Evolutionary conservation across 2,888 invertebrate genomes (phyloP).

Genomic region (Conops quadrifasciatus): DNA sequence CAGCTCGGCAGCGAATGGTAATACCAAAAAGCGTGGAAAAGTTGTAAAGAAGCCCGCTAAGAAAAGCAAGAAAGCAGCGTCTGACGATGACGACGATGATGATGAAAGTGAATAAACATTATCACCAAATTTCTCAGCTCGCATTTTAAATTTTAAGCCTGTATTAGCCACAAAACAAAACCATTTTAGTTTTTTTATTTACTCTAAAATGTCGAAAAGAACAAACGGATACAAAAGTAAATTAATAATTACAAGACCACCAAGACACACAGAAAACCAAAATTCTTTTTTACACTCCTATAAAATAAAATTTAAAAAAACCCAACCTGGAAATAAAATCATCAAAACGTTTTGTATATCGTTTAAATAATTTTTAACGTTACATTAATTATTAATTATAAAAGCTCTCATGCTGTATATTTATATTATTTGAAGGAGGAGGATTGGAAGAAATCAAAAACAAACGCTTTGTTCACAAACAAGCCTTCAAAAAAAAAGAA

Average conservation of each 20-base stretch:
- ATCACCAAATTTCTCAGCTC: conserved; percentile 2
- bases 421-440: background rate
- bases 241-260: conserved; percentile 5
- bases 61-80: conserved; percentile 71
- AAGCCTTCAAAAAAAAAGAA: background rate
- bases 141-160: conserved; percentile 23
- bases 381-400: conserved; percentile 36
- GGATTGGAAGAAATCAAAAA: background rate
- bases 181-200: conserved; percentile 18
- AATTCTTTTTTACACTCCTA: conserved; percentile 31
- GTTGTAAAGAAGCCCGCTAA: conserved; percentile 66
- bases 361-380: conserved; percentile 33
- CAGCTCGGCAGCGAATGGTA: conserved; percentile 64
- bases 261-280: background rate
- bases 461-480: background rate
- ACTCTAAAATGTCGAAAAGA: conserved; percentile 12
- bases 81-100: conserved; percentile 71
- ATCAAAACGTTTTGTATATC: conserved; percentile 28
- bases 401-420: conserved; percentile 23
- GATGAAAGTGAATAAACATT: conserved; percentile 72
- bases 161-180: conserved; percentile 38
- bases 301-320: conserved; percentile 17
- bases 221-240: conserved; percentile 12
- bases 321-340: conserved; percentile 20
- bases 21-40: conserved; percentile 67